Conservation (phyloP, 2,797 vertebrate species). For the Enteromius radiatus region DNA sequence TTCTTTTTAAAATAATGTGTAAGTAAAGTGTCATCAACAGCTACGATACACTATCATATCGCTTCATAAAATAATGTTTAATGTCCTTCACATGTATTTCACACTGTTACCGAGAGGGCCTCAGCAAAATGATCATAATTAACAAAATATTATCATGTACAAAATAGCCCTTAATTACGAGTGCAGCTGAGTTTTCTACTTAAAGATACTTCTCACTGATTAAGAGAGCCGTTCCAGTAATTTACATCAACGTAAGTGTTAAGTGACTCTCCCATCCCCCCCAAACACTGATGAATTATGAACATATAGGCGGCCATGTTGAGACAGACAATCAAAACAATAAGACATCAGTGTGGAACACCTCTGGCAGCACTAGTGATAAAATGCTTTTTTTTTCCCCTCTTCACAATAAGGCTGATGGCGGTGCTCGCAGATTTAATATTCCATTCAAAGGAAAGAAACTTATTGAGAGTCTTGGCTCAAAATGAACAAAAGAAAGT, state of each 20-base stretch:
- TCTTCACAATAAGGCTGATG: neutral
- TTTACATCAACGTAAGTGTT: constrained; percentile 57
- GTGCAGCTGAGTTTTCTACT: constrained; percentile 62
- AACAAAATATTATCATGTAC: constrained; percentile 68
- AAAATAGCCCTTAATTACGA: constrained; percentile 72
- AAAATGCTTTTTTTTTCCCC: neutral
- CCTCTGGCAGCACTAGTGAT: neutral
- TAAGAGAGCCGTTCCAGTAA: constrained; percentile 57
- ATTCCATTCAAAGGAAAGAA: neutral
- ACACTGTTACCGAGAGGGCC: constrained; percentile 60
- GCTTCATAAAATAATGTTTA: constrained; percentile 66
- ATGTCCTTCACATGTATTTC: constrained; percentile 65
- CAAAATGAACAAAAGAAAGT: constrained; percentile 25
- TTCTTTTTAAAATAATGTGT: too few species aligned
- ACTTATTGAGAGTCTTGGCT: constrained; percentile 23
- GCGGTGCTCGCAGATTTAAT: neutral
- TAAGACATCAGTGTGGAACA: constrained; percentile 23
- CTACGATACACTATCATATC: constrained; percentile 20
- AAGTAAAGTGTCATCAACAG: neutral
- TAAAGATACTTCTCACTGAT: constrained; percentile 60
- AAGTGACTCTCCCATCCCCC: constrained; percentile 36
- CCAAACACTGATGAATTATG: constrained; percentile 24
- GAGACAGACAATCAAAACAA: constrained; percentile 31
- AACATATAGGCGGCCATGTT: constrained; percentile 16
- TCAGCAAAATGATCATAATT: constrained; percentile 66